Conservation (phyloP, 2,113 vertebrate species). For the Poeciliopsis prolifica region DNA sequence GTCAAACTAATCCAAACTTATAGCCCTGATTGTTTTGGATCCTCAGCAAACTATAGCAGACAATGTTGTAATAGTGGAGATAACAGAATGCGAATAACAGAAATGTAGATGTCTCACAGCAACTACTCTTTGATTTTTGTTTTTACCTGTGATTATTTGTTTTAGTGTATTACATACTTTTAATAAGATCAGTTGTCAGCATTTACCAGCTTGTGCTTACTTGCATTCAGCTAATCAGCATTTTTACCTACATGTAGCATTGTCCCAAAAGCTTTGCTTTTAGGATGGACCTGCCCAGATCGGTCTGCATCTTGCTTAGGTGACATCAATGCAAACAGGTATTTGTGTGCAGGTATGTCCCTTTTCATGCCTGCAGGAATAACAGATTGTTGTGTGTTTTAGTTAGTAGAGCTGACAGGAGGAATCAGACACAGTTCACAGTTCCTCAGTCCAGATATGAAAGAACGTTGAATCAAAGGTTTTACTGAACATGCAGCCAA, state of each 20-base stretch:
- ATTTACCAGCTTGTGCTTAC: not conserved
- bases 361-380: not conserved
- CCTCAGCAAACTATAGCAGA: slow-evolving; percentile 46
- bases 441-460: slow-evolving; percentile 19
- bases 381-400: slow-evolving; percentile 1
- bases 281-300: not conserved
- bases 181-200: not conserved
- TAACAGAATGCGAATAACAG: not conserved
- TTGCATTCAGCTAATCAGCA: not conserved
- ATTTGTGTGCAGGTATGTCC: not conserved
- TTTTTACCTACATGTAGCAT: not conserved
- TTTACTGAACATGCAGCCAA: not conserved
- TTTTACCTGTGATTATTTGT: not conserved
- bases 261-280: not conserved
- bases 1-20: slow-evolving; percentile 37
- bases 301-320: not conserved
- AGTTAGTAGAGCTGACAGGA: not conserved
- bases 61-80: slow-evolving; percentile 7
- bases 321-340: not conserved
- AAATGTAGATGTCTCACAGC: not conserved
- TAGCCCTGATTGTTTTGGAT: slow-evolving; percentile 56
- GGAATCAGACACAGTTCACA: slow-evolving; percentile 29
- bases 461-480: no score
- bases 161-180: not conserved
- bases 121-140: not conserved